These are phyloP conservation scores for Meriones unguiculatus DNA, from an alignment of 2,113 vertebrate genomes.

Conservation along the genomic window DNA sequence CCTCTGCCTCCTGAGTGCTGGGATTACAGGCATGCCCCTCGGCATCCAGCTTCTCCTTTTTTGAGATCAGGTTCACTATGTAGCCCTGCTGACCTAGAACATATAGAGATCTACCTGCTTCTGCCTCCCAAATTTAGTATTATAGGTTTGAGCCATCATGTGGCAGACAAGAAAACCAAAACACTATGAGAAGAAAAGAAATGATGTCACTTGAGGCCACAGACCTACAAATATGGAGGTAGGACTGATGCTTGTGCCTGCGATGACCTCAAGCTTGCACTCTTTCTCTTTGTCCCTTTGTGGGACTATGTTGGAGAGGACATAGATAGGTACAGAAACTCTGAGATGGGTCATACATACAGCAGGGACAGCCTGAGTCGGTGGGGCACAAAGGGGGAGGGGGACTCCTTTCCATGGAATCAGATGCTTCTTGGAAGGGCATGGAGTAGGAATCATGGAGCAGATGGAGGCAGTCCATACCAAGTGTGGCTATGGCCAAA, in stretches of 20 bases:
- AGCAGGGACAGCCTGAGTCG: background rate
- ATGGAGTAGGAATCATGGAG: background rate
- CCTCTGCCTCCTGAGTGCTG: no score
- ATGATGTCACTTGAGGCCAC: background rate
- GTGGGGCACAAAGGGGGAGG: background rate
- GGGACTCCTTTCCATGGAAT: background rate
- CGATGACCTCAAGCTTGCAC: background rate
- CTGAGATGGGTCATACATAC: background rate
- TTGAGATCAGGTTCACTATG: background rate
- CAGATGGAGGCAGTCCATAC: accelerated
- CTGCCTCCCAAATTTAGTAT: background rate
- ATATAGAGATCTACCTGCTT: no score
- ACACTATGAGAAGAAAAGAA: background rate
- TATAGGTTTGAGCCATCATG: background rate
- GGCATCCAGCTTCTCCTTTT: background rate
- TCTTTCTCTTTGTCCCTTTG: background rate
- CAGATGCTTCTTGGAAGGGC: background rate
- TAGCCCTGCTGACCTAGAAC: background rate
- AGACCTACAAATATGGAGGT: background rate
- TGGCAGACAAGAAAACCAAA: background rate
- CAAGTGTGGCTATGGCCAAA: background rate
- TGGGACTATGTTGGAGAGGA: background rate
- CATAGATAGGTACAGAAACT: background rate
- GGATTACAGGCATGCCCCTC: no score
- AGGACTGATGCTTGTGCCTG: background rate